Percentiles rank a stretch among this genome's conserved stretches.
These are phyloP conservation scores for Mimachlamys varia DNA, from an alignment of 2,888 invertebrate genomes.

Conservation along the genomic window DNA sequence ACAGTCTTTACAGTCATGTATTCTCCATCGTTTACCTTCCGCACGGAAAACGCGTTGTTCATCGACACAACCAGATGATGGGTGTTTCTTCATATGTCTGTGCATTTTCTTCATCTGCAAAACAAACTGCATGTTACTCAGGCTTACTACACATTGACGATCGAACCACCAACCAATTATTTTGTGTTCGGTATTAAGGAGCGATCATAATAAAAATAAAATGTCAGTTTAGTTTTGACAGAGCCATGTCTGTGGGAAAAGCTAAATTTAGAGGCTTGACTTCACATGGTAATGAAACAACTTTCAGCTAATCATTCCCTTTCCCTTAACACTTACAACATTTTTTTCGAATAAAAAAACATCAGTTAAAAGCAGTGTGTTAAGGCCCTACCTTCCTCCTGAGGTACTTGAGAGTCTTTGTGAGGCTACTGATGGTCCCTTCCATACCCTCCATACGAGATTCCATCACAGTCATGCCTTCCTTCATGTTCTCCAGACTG, in stretches of 20 bases:
- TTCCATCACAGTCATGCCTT: constrained; percentile 72
- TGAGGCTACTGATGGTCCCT: constrained; percentile 83
- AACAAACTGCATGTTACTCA: not conserved
- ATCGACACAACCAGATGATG: constrained; percentile 60
- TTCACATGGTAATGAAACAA: no score
- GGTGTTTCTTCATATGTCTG: constrained; percentile 55
- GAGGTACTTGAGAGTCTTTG: constrained; percentile 83
- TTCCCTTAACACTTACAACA: no score
- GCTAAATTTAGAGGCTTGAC: no score
- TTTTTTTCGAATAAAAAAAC: no score
- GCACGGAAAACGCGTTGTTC: constrained; percentile 58
- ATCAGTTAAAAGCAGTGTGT: no score
- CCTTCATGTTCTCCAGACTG: constrained; percentile 58
- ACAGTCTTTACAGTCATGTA: constrained; percentile 70
- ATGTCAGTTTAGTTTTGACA: no score
- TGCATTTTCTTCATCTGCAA: constrained; percentile 68
- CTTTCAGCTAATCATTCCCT: no score
- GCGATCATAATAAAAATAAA: no score
- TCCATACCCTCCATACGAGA: constrained; percentile 83
- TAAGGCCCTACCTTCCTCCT: constrained; percentile 80
- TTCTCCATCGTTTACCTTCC: constrained; percentile 68
- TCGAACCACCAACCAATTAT: no score
- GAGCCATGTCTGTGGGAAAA: no score
- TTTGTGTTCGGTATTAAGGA: no score
- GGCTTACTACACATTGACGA: no score